A percentile compares a stretch with the other conserved stretches of the same genome.
phyloP scores from a whole-genome alignment of 2,888 invertebrate species.

The Folsomia candida region DNA sequence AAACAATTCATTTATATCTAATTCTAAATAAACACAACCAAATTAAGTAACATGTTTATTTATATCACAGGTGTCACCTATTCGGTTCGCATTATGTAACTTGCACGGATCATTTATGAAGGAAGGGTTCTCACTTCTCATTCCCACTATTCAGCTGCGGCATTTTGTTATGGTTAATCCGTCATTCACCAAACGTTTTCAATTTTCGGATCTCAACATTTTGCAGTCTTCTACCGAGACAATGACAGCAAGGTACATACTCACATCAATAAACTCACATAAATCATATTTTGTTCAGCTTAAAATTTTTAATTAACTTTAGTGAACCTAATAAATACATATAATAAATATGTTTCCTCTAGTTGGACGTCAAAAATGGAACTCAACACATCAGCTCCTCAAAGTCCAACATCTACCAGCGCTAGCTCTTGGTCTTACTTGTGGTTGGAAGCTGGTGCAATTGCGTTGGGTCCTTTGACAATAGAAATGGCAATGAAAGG shows the following conservation, averaged over 20 bases:
- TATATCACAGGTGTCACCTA: constrained; percentile 68
- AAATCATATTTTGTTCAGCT: neutral
- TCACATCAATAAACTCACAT: neutral
- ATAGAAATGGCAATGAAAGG: constrained; percentile 84
- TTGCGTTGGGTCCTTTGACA: constrained; percentile 83
- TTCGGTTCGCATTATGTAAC: constrained; percentile 86
- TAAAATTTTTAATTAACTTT: constrained; percentile 1
- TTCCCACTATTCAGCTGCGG: constrained; percentile 70
- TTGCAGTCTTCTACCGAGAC: constrained; percentile 50
- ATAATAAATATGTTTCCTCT: neutral
- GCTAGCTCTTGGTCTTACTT: constrained; percentile 60
- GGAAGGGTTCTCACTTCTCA: constrained; percentile 79
- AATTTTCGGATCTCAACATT: constrained; percentile 49
- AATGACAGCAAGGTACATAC: constrained; percentile 48
- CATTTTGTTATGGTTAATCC: constrained; percentile 61
- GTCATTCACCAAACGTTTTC: constrained; percentile 49
- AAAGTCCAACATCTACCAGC: constrained; percentile 50
- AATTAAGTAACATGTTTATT: no score
- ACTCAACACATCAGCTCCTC: constrained; percentile 41
- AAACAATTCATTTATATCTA: no score
- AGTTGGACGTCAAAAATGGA: constrained; percentile 49
- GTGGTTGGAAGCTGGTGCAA: constrained; percentile 90
- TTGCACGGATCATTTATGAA: constrained; percentile 90
- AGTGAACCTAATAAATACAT: neutral
- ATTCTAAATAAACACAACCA: no score